Base-by-base conservation (phyloP, 1,140 invertebrate genomes). In the Geopemphigus sp. region DNA sequence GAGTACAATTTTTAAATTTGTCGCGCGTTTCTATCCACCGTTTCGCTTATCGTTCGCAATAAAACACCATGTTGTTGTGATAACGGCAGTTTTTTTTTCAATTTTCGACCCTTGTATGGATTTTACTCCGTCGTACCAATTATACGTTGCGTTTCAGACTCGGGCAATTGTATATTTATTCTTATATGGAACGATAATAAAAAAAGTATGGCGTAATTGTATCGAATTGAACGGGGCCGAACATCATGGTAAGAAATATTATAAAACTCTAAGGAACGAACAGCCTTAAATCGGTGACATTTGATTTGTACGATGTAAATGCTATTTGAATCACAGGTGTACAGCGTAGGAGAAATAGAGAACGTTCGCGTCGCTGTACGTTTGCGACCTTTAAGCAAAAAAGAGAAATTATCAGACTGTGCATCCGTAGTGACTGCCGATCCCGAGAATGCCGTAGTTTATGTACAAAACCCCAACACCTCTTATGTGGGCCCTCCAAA, bases 341-440 rank as follows among this genome's bases (percentile, higher is more conserved):
- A 61, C 56, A 78, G 19, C 4, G 22, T 54, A n/a, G 84, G 83
- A 59, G 84, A 84, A 81, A 81, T 83, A 59, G 84, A 84, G 82
- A 84, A 84, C 81, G 83, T 84, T 5, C 68, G 84, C 57, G 95
- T 97, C 66, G 91, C 95, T 82, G 94, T 97, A 19, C 86, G 96
- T 86, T 95, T 95, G 87, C 89, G 96, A 26, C 95, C 96, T 53
- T 88, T 98, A 84, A 95, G 92, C 84, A 89, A 92, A 82, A 92
- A 91, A 82, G 96, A 98, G 87, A 88, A 89, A 50, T 85, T 89
- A 66, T 90, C 92, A 83, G 91, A 90, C 64, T 90, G 93, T 84
- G 87, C 86, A 32, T 87, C 87, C 57, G 91, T 95, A 73, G 89
- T 93, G 0, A 86, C 88, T 81, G 88, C 93, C 19, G 88, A 89